Percentiles rank a stretch among this genome's conserved stretches.
These are phyloP conservation scores for Drosophila leontia DNA, from an alignment of 1,140 invertebrate genomes.

Conservation along the genomic window DNA sequence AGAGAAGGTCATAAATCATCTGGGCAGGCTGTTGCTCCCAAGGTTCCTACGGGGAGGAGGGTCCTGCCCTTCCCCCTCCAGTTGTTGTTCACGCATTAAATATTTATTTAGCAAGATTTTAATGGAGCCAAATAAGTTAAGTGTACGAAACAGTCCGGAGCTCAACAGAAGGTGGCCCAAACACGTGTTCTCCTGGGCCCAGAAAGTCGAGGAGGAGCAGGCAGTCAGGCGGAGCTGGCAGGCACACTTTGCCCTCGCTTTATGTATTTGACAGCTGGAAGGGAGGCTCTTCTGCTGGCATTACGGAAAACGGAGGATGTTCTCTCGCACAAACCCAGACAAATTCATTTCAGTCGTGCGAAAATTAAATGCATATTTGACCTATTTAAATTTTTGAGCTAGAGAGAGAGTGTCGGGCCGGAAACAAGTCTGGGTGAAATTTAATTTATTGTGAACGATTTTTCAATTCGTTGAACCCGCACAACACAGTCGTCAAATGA, in stretches of 20 bases:
- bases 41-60: conserved; percentile 20
- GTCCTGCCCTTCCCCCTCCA: conserved; percentile 14
- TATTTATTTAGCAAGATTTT: conserved; percentile 81
- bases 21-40: conserved; percentile 67
- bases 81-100: conserved; percentile 80
- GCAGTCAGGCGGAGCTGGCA: conserved; percentile 8
- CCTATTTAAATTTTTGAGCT: conserved; percentile 67
- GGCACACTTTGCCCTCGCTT: conserved; percentile 30
- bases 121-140: conserved; percentile 79
- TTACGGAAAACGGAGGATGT: neutral
- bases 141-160: conserved; percentile 56
- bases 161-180: conserved; percentile 48
- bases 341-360: conserved; percentile 79
- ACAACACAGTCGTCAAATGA: conserved; percentile 28
- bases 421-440: conserved; percentile 58
- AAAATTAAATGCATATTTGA: conserved; percentile 81
- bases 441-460: conserved; percentile 72
- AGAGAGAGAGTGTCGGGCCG: conserved; percentile 24
- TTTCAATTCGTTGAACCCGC: conserved; percentile 54
- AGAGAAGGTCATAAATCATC: conserved; percentile 72
- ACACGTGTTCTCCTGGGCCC: conserved; percentile 51
- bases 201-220: conserved; percentile 6
- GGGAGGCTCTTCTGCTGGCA: conserved; percentile 20
- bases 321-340: conserved; percentile 41
- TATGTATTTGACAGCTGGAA: conserved; percentile 71